Percentiles rank a stretch among this genome's conserved stretches.
These are phyloP conservation scores for Notothenia rossii DNA, from an alignment of 2,113 vertebrate species.

Conservation along the genomic window DNA sequence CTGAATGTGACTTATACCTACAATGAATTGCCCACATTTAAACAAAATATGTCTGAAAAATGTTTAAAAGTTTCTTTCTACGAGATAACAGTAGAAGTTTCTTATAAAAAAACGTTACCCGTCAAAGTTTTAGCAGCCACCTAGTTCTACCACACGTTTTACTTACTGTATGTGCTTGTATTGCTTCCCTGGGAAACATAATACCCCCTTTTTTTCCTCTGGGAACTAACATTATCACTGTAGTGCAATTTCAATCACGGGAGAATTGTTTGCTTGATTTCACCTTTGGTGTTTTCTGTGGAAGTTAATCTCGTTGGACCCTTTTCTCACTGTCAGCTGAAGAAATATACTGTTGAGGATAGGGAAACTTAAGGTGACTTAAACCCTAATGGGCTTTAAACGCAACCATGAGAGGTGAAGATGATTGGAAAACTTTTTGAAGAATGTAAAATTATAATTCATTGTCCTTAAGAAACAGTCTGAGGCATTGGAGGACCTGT, in stretches of 20 bases:
- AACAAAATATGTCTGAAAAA: background rate
- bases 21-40: background rate
- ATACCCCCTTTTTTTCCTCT: background rate
- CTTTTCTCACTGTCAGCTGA: constrained; percentile 27
- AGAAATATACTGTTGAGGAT: constrained; percentile 52
- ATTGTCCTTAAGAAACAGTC: constrained; percentile 49
- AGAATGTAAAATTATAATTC: constrained; percentile 67
- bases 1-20: background rate
- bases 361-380: constrained; percentile 61
- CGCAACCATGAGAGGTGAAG: constrained; percentile 69
- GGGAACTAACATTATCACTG: background rate
- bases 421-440: constrained; percentile 81
- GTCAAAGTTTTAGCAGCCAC: constrained; percentile 4
- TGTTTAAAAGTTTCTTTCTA: background rate
- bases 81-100: background rate
- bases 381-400: constrained; percentile 78
- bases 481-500: constrained; percentile 58
- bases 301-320: constrained; percentile 46
- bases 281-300: constrained; percentile 19
- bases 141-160: background rate
- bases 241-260: constrained; percentile 3
- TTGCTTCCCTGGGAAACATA: constrained; percentile 2
- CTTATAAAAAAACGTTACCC: background rate
- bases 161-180: background rate
- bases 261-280: constrained; percentile 50